These are phyloP conservation scores for Hypsopygia costalis DNA, from an alignment of 2,888 invertebrate species.

Conservation along the genomic window DNA sequence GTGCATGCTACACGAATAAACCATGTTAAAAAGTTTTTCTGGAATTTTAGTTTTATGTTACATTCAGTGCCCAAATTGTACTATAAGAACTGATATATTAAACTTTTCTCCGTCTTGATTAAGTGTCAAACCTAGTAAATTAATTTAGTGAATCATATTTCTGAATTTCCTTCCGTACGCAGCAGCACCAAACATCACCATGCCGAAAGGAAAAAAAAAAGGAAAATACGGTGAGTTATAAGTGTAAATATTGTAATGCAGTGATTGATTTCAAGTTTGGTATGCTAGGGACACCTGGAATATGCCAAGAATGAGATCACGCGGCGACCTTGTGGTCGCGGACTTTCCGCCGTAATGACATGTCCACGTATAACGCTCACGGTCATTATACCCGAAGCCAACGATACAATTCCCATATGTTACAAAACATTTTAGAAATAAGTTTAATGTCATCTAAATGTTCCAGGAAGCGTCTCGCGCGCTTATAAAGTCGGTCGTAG, in stretches of 20 bases:
- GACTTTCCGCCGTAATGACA: conserved; percentile 56
- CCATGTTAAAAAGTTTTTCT: conserved; percentile 88
- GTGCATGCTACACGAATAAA: conserved; percentile 78
- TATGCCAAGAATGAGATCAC: conserved; percentile 67
- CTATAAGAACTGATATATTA: conserved; percentile 85
- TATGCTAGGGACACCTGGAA: conserved; percentile 31
- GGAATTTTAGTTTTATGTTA: conserved; percentile 85
- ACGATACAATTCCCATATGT: background rate
- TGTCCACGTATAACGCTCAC: conserved; percentile 43
- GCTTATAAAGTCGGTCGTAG: no score
- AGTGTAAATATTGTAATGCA: conserved; percentile 9
- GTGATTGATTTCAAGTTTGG: conserved; percentile 17
- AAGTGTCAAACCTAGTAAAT: conserved; percentile 70
- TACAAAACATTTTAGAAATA: conserved; percentile 1
- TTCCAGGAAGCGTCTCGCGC: background rate
- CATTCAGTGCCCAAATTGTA: conserved; percentile 86
- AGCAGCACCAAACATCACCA: conserved; percentile 62
- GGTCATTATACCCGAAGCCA: conserved; percentile 25
- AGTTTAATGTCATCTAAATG: no score
- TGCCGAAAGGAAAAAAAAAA: conserved; percentile 90
- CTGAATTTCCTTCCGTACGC: conserved; percentile 69
- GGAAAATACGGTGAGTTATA: conserved; percentile 84
- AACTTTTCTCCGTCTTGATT: conserved; percentile 91
- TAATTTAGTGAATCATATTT: conserved; percentile 79
- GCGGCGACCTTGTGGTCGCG: conserved; percentile 71